phyloP scores from a whole-genome alignment of 2,113 vertebrate genomes.

The Dipodomys spectabilis region DNA sequence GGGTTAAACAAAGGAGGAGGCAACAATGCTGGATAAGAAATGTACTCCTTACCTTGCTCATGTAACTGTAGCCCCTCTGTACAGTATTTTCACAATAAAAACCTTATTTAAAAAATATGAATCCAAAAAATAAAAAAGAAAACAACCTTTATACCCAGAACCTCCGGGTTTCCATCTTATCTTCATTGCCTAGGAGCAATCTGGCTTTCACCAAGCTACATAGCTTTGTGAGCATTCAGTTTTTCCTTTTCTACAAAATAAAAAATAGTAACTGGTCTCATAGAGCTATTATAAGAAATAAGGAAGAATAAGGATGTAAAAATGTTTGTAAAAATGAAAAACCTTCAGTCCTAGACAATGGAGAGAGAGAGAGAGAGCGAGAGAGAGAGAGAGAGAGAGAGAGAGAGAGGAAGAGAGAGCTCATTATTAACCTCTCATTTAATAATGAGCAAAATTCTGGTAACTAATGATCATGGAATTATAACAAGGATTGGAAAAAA shows the following conservation, averaged over 20 bases:
- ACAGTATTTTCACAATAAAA: too few species aligned
- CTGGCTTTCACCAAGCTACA: not conserved
- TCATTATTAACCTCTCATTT: not conserved
- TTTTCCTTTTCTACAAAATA: constrained; percentile 2
- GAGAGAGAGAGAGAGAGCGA: too few species aligned
- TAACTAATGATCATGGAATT: not conserved
- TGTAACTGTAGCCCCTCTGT: too few species aligned
- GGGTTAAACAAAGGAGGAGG: too few species aligned
- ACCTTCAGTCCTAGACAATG: not conserved
- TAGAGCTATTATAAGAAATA: not conserved
- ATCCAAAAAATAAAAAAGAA: not conserved
- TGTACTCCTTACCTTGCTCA: too few species aligned
- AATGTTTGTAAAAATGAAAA: not conserved
- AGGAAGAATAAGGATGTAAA: not conserved
- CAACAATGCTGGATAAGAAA: too few species aligned
- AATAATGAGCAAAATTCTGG: not conserved
- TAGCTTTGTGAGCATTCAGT: not conserved
- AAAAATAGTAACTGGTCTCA: not conserved
- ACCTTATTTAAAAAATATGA: too few species aligned
- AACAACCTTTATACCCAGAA: not conserved
- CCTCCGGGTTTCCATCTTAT: not conserved
- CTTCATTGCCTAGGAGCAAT: not conserved
- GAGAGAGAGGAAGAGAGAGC: too few species aligned
- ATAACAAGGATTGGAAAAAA: not conserved
- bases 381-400: too few species aligned